Base-by-base conservation (phyloP, 2,113 vertebrate species). In the Mixornis gularis region DNA sequence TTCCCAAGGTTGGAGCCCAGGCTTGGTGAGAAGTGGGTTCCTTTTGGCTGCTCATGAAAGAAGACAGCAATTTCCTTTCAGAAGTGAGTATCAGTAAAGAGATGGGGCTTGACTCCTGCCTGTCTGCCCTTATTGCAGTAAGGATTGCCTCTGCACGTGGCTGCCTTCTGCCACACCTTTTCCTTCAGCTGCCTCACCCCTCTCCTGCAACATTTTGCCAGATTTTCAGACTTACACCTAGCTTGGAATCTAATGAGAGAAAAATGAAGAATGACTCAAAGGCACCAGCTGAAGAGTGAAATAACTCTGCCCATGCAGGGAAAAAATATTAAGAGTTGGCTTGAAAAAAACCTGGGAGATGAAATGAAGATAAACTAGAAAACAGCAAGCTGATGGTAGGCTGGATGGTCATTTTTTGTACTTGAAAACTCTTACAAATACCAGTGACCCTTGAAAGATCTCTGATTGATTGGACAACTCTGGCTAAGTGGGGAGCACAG, bases 381-480 rank as follows among this genome's bases (percentile, higher is more conserved):
- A 91, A 74, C 72, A 88, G 65, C 44, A 53, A 92, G 65, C 51
- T 85, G 66, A 34, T 4, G 7, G 48, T 64, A 71, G 73, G 59
- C 32, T 79, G 79, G 41, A 17, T 85, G 69, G 73, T 79, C 41
- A 63, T 74, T 72, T 89, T 79, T 59, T 79, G 21, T 85, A 81
- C 73, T 56, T 85, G 68, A 92, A 89, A 92, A 69, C 56, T 89
- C 77, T 89, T 92, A 82, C 4, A 22, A 77, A 71, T 69, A 79
- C 53, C 53, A 64, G 82, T 94, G 96, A 96, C 77, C 93, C 93
- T 88, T 96, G 85, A 94, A 94, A 93, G 77, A 88, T 93, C 79
- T 89, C 30, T 96, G 93, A 95, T 76, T 82, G 87, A 92, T 88
- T 73, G 58, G 87, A 83, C 60, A 89, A 44, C 79, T 91, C 51